Conservation (phyloP, 2,113 vertebrate species). For the Cynopterus brachyotis region DNA sequence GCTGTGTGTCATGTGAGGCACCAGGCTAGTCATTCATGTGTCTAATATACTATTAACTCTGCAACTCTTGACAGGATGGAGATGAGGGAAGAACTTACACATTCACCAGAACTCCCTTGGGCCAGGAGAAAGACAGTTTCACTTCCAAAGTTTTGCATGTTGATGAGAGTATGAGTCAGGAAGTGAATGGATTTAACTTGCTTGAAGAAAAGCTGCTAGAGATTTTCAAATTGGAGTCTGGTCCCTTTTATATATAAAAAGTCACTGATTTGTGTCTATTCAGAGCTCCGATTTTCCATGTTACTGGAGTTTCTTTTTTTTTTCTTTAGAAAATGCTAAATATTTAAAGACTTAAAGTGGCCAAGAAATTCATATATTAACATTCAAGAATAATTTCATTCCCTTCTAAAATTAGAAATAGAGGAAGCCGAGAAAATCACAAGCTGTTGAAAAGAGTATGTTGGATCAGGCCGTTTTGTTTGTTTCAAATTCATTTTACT, state of each 20-base stretch:
- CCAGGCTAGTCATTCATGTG: background rate
- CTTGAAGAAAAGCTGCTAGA: background rate
- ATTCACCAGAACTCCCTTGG: background rate
- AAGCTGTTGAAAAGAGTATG: background rate
- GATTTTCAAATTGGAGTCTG: background rate
- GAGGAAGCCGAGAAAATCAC: background rate
- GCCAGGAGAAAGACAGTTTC: background rate
- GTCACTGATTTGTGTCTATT: background rate
- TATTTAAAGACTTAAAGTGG: conserved; percentile 21
- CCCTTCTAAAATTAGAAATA: conserved; percentile 58
- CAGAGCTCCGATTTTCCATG: background rate
- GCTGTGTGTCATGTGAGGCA: background rate
- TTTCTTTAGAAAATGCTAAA: conserved; percentile 37
- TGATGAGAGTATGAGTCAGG: background rate
- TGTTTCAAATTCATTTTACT: background rate
- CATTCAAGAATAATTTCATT: conserved; percentile 55
- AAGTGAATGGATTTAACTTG: background rate
- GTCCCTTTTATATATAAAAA: background rate
- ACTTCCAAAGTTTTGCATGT: background rate
- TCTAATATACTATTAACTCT: background rate
- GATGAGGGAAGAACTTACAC: background rate
- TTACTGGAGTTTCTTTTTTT: background rate
- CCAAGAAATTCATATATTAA: conserved; percentile 48
- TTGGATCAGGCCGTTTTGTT: background rate
- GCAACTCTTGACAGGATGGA: background rate